A percentile compares a stretch with the other conserved stretches of the same genome.
These are phyloP conservation scores for Ispidina lecontei DNA, from an alignment of 2,797 vertebrate species.

Conservation along the genomic window DNA sequence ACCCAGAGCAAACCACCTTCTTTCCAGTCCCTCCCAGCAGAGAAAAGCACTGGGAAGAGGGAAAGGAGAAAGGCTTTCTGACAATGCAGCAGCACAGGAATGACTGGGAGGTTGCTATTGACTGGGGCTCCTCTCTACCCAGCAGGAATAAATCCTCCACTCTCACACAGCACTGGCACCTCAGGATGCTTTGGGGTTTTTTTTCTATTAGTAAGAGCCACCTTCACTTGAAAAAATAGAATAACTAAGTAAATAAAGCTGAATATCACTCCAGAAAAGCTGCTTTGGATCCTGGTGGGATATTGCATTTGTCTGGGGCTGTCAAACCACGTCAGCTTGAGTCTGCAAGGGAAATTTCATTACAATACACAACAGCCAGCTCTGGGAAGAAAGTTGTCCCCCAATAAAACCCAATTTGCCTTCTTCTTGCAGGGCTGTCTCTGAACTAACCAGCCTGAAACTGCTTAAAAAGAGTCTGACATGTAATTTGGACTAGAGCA, in stretches of 20 bases:
- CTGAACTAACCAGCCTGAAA: conserved; percentile 70
- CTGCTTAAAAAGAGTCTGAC: conserved; percentile 65
- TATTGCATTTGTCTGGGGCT: neutral
- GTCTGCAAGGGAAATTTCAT: neutral
- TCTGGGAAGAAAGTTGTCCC: neutral
- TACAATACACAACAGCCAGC: neutral
- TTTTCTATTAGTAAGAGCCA: neutral
- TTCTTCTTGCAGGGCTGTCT: conserved; percentile 32
- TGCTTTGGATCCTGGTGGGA: neutral
- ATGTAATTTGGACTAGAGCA: conserved; percentile 56
- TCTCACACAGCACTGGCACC: neutral
- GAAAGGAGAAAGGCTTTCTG: neutral
- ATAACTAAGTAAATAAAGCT: neutral
- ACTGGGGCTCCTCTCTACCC: neutral
- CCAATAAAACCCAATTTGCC: neutral
- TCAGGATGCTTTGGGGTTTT: neutral
- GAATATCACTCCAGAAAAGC: neutral
- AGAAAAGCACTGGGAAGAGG: neutral
- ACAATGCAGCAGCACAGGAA: rapidly evolving
- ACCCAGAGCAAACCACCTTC: neutral
- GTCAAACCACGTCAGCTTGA: neutral
- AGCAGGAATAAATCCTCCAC: neutral
- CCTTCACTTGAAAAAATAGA: neutral
- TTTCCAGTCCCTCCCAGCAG: neutral
- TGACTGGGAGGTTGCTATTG: neutral